A percentile compares a stretch with the other conserved stretches of the same genome.
These are phyloP conservation scores for Pandemis heparana DNA, from an alignment of 2,888 invertebrate genomes.

Conservation along the genomic window DNA sequence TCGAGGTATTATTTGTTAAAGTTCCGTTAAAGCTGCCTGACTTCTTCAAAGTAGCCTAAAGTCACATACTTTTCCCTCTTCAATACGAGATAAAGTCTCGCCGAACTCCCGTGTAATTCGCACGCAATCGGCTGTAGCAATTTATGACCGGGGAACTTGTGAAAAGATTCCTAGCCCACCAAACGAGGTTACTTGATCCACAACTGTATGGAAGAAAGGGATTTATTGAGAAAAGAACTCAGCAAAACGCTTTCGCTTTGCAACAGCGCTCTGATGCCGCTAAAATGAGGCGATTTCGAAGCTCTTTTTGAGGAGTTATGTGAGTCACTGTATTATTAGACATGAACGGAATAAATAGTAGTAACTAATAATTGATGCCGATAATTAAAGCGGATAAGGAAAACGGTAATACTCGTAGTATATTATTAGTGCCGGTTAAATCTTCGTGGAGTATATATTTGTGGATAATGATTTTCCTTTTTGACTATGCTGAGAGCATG, in stretches of 20 bases:
- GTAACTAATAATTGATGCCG: slow-evolving; percentile 12
- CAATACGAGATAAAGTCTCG: slow-evolving; percentile 57
- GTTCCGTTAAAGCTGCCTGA: neutral
- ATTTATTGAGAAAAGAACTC: slow-evolving; percentile 49
- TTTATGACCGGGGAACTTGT: slow-evolving; percentile 68
- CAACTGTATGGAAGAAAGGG: slow-evolving; percentile 53
- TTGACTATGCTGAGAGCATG: neutral
- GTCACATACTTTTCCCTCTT: slow-evolving; percentile 42
- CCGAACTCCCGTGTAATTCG: slow-evolving; percentile 67
- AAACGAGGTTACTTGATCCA: slow-evolving; percentile 57
- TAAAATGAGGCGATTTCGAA: slow-evolving; percentile 18
- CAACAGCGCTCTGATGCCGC: slow-evolving; percentile 14
- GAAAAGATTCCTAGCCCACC: slow-evolving; percentile 56
- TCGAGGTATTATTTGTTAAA: too few relatives aligned
- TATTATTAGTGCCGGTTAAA: slow-evolving; percentile 28
- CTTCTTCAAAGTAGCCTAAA: slow-evolving; percentile 15
- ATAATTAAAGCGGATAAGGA: slow-evolving; percentile 30
- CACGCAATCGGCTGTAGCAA: slow-evolving; percentile 69
- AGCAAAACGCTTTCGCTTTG: slow-evolving; percentile 23
- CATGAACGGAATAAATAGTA: neutral
- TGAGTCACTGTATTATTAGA: slow-evolving; percentile 10
- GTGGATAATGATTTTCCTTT: neutral
- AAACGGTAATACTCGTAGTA: slow-evolving; percentile 14
- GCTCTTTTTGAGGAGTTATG: slow-evolving; percentile 10
- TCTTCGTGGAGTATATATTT: slow-evolving; percentile 24